Evolutionary conservation across 2,797 vertebrate genomes (phyloP), one percentile per base, ranked within the genome.

Genomic region (Aphelocoma californica): DNA sequence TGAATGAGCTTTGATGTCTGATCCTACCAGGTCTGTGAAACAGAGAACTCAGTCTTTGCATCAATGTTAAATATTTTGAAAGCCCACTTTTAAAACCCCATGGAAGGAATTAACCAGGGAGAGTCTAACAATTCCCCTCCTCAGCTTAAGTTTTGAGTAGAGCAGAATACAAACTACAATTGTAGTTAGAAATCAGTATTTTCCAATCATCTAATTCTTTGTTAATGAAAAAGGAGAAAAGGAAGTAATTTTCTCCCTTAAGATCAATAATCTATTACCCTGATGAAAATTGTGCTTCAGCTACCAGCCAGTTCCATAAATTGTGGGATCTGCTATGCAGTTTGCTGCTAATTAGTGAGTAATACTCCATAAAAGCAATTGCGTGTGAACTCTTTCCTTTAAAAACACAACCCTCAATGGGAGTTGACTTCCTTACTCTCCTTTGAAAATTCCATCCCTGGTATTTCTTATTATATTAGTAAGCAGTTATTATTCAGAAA

Each of bases 381-480:
- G 83, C 23, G 15, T 84, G 78, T 88, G 83, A 95, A 95, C 60
- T 51, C 92, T 81, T 92, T 90, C 92, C 66, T 92, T 95, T 95
- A 95, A 94, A 95, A 96, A 95, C 88, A 96, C 54, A 94, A 24
- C 82, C 73, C 92, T 86, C 90, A 47, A 19, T 90, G 93, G 91
- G 92, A 96, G 58, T 83, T 89, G 65, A 95, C 87, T 92, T 95
- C 85, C 94, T 91, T 82, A 77, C 64, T 72, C 45, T 93, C 69
- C 47, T 88, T 93, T 92, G 93, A 64, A 92, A 97, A 97, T 80
- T 90, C 50, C 51, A 91, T 78, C 29, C 79, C 66, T 92, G 84
- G 84, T 93, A 94, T 86, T 75, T 81, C 87, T 96, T 95, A 97
- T 94, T 86, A 87, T 81, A 88, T 97, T 94, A 95, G 80, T 75